Evolutionary conservation across 2,888 invertebrate genomes (phyloP), one percentile per base, ranked within the genome.

Genomic region (Chironomus riparius): DNA sequence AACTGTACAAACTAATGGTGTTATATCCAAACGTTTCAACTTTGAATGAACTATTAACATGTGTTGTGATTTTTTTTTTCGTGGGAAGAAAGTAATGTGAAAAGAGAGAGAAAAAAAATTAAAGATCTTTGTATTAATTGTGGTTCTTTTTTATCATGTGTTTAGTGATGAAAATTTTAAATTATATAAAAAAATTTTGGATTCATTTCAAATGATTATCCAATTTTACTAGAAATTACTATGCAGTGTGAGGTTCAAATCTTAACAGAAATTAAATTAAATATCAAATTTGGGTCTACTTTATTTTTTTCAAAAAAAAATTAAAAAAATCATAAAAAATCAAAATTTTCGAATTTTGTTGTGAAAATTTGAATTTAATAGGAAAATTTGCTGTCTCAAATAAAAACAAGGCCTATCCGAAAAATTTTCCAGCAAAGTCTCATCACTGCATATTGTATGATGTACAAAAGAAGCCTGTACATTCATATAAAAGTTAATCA

Each of bases 1-100:
- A 84, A 99, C 99, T 87, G 99, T 99, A 89, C 99, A 99, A 82
- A 99, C 98, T 81, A 98, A 89, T 79, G 98, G 98, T 83, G 96
- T 95, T 87, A 99, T 98, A 88, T 98, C 98, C 84, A 99, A 90
- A 81, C 99, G 90, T 88, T 98, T 99, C 81, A 99, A 89, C 86
- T 99, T 99, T 76, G 99, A 99, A 86, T 99, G 99, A 83, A 99
- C 98, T 78, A 48, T 48, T 15, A 62, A 24, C 21, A 70, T 18
- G 47, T 24, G 56, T 50, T 56, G 7, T 18, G 56, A 56, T 56
- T 56, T 56, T 50, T n/a, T 50, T 4, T 6, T 18, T 13, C 65
- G 65, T 65, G 22, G 65, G 21, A 24, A 24, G 21, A 65, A 38
- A 38, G n/a, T 38, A 38, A 38, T 38, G 38, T 38, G 18, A 65